Conservation (phyloP, 2,797 vertebrate species). For the Fundulus diaphanus region DNA sequence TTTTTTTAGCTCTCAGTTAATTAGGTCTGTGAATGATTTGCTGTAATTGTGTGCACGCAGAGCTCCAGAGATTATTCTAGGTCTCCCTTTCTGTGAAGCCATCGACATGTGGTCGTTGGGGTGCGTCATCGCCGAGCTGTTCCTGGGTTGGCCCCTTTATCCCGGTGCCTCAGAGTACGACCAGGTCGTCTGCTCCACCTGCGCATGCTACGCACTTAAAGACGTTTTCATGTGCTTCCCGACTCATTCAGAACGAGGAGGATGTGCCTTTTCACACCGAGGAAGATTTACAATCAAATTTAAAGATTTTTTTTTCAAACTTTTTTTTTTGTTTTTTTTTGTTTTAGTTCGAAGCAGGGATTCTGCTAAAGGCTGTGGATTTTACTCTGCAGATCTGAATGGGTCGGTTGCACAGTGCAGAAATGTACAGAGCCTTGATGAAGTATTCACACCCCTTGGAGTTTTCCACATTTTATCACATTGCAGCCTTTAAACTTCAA, state of each 20-base stretch:
- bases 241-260: not conserved
- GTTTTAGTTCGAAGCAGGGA: not conserved
- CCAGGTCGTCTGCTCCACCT: slow-evolving; percentile 83
- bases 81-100: slow-evolving; percentile 96
- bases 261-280: not conserved
- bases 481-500: too few species aligned
- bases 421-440: not conserved
- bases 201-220: not conserved
- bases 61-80: slow-evolving; percentile 98
- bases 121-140: slow-evolving; percentile 97
- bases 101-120: slow-evolving; percentile 99
- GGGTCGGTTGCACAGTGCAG: not conserved
- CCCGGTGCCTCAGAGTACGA: slow-evolving; percentile 98
- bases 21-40: not conserved
- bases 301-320: too few species aligned
- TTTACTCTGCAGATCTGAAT: not conserved
- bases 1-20: not conserved
- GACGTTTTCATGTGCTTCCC: not conserved
- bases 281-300: too few species aligned
- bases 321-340: too few species aligned
- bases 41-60: slow-evolving; percentile 67
- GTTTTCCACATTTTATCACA: not conserved
- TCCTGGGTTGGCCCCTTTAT: slow-evolving; percentile 97
- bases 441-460: not conserved
- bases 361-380: not conserved